These are phyloP conservation scores for Salminus brasiliensis DNA, from an alignment of 2,113 vertebrate species.

Conservation along the genomic window DNA sequence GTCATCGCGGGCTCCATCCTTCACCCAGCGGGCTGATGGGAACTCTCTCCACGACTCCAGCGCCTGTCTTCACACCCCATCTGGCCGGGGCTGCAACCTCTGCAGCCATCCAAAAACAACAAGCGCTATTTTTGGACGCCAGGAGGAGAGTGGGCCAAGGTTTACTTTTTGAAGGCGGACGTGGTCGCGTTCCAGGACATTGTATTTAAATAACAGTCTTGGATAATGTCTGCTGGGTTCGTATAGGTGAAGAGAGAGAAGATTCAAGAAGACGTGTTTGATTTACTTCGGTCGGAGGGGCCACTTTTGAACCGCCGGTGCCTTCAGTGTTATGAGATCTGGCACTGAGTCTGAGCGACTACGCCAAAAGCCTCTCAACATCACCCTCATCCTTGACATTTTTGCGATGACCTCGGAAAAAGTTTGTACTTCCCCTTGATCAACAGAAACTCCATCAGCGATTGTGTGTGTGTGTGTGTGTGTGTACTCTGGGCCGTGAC, in stretches of 20 bases:
- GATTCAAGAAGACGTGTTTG: neutral
- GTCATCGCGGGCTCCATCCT: slow-evolving; percentile 74
- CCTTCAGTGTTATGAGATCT: slow-evolving; percentile 14
- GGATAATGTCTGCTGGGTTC: neutral
- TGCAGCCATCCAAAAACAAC: slow-evolving; percentile 58
- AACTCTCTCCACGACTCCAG: slow-evolving; percentile 74
- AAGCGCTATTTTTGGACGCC: slow-evolving; percentile 49
- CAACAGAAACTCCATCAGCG: slow-evolving; percentile 68
- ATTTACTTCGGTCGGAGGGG: neutral
- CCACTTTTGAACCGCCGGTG: neutral
- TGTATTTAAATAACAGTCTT: neutral
- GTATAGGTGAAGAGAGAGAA: neutral
- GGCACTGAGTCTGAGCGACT: neutral
- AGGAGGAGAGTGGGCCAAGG: slow-evolving; percentile 29
- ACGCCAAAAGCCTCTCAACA: slow-evolving; percentile 19
- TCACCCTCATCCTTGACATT: slow-evolving; percentile 55
- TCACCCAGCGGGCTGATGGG: slow-evolving; percentile 77
- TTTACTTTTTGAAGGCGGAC: slow-evolving; percentile 18
- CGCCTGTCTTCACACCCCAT: slow-evolving; percentile 79
- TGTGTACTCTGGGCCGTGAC: slow-evolving; percentile 63
- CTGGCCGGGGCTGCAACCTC: slow-evolving; percentile 77
- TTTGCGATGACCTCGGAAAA: slow-evolving; percentile 71
- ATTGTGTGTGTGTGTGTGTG: slow-evolving; percentile 35
- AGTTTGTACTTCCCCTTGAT: slow-evolving; percentile 70
- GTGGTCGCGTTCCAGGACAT: neutral